Evolutionary conservation across 2,888 invertebrate species (phyloP).

Genomic region (Tachina fera): DNA sequence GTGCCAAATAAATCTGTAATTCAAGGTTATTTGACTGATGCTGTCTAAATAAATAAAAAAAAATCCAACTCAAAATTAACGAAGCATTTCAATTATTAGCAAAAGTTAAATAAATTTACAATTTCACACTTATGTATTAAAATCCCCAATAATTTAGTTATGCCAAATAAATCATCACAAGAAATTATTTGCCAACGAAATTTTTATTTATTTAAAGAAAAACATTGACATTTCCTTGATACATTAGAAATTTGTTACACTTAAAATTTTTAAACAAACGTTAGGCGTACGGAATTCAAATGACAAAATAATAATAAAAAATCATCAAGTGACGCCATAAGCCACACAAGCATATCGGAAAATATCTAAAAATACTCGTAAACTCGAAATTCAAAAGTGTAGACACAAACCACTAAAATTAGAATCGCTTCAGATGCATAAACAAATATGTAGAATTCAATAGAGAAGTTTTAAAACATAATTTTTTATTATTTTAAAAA

Average conservation of each 20-base stretch:
- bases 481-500: too few relatives aligned
- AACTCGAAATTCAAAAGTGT: background rate
- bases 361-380: background rate
- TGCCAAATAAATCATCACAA: constrained; percentile 66
- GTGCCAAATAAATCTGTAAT: background rate
- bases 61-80: constrained; percentile 20
- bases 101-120: constrained; percentile 42
- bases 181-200: constrained; percentile 22
- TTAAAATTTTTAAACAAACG: constrained; percentile 56
- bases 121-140: constrained; percentile 58
- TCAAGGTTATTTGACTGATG: constrained; percentile 30
- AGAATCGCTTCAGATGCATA: background rate
- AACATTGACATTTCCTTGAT: constrained; percentile 67
- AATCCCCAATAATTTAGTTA: constrained; percentile 53
- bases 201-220: constrained; percentile 26
- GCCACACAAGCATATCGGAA: constrained; percentile 27
- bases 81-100: constrained; percentile 25
- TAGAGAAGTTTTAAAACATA: background rate
- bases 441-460: background rate
- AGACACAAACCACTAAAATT: constrained; percentile 31
- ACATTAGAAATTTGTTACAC: constrained; percentile 62
- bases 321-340: constrained; percentile 54
- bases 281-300: constrained; percentile 11
- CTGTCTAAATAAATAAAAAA: background rate
- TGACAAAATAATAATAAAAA: background rate